Conservation (phyloP, 2,113 vertebrate species). For the Pelvicachromis taeniatus region DNA sequence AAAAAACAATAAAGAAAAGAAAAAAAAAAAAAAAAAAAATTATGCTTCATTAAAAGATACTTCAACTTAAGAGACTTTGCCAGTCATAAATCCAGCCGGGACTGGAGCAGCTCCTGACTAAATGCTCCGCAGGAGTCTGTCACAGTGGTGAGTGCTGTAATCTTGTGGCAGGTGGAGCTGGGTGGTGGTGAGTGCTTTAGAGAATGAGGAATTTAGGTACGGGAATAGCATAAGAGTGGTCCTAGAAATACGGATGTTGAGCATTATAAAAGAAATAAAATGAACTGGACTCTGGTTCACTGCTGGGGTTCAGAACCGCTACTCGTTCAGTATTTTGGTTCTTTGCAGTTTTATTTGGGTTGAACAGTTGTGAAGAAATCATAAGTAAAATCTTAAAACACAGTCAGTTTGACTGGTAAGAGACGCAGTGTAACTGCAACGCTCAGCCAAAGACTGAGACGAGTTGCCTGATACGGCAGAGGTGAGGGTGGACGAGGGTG, state of each 20-base stretch:
- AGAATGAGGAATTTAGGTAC: neutral
- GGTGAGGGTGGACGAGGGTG: neutral
- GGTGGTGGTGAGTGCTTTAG: neutral
- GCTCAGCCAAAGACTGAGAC: neutral
- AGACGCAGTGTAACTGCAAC: neutral
- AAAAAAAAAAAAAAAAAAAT: too few species aligned
- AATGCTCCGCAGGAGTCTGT: neutral
- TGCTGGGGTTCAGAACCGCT: neutral
- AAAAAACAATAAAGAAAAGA: too few species aligned
- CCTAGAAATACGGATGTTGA: neutral
- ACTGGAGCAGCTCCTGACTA: neutral
- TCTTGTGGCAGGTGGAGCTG: neutral
- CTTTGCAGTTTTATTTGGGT: neutral
- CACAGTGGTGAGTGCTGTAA: neutral
- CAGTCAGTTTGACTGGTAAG: neutral
- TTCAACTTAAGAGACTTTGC: neutral
- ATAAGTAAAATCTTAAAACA: neutral
- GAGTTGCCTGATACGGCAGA: neutral
- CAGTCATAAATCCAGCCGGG: neutral
- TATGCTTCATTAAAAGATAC: neutral
- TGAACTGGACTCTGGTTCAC: neutral
- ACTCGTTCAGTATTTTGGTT: neutral
- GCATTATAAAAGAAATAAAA: neutral
- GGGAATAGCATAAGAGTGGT: neutral
- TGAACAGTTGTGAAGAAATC: neutral